A percentile compares a stretch with the other conserved stretches of the same genome.
phyloP scores from a whole-genome alignment of 1,140 invertebrate genomes.

The Drosophila funebris region DNA sequence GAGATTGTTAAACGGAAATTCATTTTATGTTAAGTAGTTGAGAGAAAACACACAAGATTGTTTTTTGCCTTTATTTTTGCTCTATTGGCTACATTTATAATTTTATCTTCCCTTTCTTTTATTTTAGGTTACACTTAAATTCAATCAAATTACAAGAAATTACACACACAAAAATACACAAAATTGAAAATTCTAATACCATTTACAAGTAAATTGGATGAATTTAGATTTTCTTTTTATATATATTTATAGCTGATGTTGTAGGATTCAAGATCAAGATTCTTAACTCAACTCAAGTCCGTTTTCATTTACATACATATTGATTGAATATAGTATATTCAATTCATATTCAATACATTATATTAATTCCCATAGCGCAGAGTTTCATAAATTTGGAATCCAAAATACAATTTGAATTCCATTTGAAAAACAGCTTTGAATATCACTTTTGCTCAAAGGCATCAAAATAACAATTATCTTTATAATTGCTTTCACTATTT shows the following conservation, averaged over 20 bases:
- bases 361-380: neutral
- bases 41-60: conserved; percentile 50
- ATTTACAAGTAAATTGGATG: conserved; percentile 32
- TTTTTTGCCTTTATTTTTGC: conserved; percentile 29
- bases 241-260: neutral
- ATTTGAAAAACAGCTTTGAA: conserved; percentile 32
- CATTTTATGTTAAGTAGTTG: conserved; percentile 53
- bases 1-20: conserved; percentile 44
- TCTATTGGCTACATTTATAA: conserved; percentile 50
- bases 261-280: conserved; percentile 6
- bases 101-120: conserved; percentile 3
- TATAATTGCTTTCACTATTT: conserved; percentile 76
- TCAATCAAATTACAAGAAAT: conserved; percentile 55
- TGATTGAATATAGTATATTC: neutral
- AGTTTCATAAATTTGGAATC: neutral
- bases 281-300: conserved; percentile 25
- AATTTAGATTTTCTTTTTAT: conserved; percentile 1
- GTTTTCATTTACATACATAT: conserved; percentile 30
- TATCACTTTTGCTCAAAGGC: conserved; percentile 32
- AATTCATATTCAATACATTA: conserved; percentile 1
- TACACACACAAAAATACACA: conserved; percentile 70
- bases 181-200: conserved; percentile 25
- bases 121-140: conserved; percentile 13
- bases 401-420: neutral
- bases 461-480: conserved; percentile 44